Evolutionary conservation across 2,888 invertebrate species (phyloP), one percentile per base, ranked within the genome.

Genomic region (Shargacucullia verbasci): DNA sequence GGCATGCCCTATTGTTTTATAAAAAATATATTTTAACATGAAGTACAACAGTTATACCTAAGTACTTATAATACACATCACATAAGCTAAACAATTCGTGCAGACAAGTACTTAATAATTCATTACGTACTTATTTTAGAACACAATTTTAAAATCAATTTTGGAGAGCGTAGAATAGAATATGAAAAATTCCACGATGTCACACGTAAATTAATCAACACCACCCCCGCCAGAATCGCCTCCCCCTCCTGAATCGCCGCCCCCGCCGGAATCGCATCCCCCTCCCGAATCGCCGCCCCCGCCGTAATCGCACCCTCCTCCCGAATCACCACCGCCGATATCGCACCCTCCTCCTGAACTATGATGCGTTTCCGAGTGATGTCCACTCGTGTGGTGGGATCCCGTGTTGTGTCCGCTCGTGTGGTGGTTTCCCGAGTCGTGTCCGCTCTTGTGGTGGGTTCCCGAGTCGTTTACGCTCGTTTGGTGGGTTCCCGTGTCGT

Each of bases 261-360:
- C 56, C 0, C 68, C 68, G 0, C 67, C 61, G 1, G 53, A 55
- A 29, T 67, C 68, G 8, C 59, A 34, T 2, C 65, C 65, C 0
- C 70, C 58, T 0, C 69, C 59, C 2, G 52, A 45, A 9, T 64
- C 58, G 12, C 44, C 34, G 2, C 55, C 55, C 3, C 63, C 62
- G 0, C 63, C 62, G 0, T 50, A 49, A 37, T 70, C 65, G 0
- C 5, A 10, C 0, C 69, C 62, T 10, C 62, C 69, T 2, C 44
- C 50, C 5, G 49, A 41, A 4, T 20, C 20, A 3, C 20, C 20
- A 20, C 20, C 20, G 20, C 20, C 20, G 2, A 4, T 3, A 20
- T 20, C 20, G 4, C 2, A 20, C 20, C 20, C 20, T 20, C 20
- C 20, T 4, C 20, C 20, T n/a, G n/a, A n/a, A n/a, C n/a, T 20